Conservation (phyloP, 2,113 vertebrate genomes). For the Psittacula cyanocephala region DNA sequence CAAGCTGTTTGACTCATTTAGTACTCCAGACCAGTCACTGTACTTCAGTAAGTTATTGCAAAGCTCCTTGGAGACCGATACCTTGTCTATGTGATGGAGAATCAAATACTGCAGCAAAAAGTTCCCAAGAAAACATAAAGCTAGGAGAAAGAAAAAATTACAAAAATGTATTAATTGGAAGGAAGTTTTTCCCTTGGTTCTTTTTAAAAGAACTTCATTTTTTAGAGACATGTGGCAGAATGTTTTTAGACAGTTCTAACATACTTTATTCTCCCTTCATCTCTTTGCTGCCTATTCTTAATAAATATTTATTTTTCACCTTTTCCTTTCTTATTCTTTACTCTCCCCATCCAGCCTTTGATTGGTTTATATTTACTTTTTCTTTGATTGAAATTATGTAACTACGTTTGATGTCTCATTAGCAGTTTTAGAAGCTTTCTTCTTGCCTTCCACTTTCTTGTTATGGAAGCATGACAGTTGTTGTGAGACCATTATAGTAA, state of each 20-base stretch:
- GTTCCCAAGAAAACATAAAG: background rate
- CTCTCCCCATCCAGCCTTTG: background rate
- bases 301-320: background rate
- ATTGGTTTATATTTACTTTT: background rate
- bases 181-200: background rate
- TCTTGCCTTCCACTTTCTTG: conserved; percentile 38
- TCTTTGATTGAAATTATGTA: conserved; percentile 14
- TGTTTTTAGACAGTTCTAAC: background rate
- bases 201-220: background rate
- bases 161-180: background rate
- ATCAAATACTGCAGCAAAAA: background rate
- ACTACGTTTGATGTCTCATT: conserved; percentile 18
- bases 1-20: background rate
- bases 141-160: background rate
- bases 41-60: background rate
- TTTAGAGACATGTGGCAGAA: background rate
- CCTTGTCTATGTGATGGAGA: background rate
- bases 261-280: background rate
- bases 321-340: conserved; percentile 15
- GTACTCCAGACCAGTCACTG: background rate
- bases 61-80: background rate
- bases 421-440: conserved; percentile 33
- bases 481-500: conserved; percentile 16
- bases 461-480: conserved; percentile 26
- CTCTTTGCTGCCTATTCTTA: background rate